A percentile compares a stretch with the other conserved stretches of the same genome.
Evolutionary conservation across 2,888 invertebrate species (phyloP).

Genomic region (Chesias legatella): DNA sequence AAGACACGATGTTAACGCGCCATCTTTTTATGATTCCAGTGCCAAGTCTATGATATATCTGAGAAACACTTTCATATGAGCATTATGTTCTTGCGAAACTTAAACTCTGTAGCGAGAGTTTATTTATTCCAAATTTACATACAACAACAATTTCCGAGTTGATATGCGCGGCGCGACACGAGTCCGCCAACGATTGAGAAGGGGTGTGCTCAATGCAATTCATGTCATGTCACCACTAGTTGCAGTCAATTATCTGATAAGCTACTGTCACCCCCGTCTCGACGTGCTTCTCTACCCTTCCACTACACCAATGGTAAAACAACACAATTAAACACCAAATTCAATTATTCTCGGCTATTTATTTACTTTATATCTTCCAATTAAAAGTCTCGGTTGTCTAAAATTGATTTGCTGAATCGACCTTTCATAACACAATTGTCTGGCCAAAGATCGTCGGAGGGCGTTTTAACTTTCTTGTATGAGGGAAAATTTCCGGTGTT

Average conservation of each 20-base stretch:
- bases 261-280: conserved; percentile 35
- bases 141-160: conserved; percentile 22
- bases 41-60: conserved; percentile 28
- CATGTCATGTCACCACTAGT: conserved; percentile 46
- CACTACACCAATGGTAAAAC: conserved; percentile 45
- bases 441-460: conserved; percentile 42
- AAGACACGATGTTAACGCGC: conserved; percentile 27
- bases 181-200: conserved; percentile 24
- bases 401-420: conserved; percentile 56
- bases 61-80: conserved; percentile 22
- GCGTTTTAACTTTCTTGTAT: conserved; percentile 38
- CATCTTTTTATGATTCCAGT: conserved; percentile 26
- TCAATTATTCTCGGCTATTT: conserved; percentile 50
- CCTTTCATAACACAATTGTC: conserved; percentile 56
- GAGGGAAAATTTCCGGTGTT: conserved; percentile 9
- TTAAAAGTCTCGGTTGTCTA: conserved; percentile 45
- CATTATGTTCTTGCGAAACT: conserved; percentile 5
- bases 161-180: conserved; percentile 37
- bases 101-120: neutral
- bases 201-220: conserved; percentile 36
- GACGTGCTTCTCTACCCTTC: conserved; percentile 31
- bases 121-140: conserved; percentile 4
- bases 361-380: conserved; percentile 38
- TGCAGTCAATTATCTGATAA: conserved; percentile 73
- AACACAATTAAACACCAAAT: conserved; percentile 45